A percentile compares a stretch with the other conserved stretches of the same genome.
These are phyloP conservation scores for Philhelius pedissequus DNA, from an alignment of 2,888 invertebrate species.

Conservation along the genomic window DNA sequence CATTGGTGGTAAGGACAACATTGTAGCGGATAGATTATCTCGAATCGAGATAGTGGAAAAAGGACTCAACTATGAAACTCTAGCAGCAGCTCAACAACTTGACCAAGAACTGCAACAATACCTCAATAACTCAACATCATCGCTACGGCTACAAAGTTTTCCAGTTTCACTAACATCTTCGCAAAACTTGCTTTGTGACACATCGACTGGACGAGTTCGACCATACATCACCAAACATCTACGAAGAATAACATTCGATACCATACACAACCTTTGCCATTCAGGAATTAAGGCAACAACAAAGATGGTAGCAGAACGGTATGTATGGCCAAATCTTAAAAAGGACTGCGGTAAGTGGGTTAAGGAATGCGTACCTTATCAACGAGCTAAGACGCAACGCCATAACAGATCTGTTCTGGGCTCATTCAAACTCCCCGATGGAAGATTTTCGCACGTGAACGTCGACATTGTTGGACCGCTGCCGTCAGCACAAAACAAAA, in stretches of 20 bases:
- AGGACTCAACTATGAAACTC: not conserved
- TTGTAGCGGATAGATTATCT: slow-evolving; percentile 57
- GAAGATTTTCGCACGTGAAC: no score
- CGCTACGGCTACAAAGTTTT: not conserved
- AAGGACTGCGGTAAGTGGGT: no score
- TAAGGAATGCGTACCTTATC: no score
- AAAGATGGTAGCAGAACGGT: no score
- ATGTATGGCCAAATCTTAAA: no score
- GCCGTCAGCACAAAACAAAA: not conserved
- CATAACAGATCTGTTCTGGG: no score
- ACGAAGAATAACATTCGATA: not conserved
- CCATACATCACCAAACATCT: not conserved
- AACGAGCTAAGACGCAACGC: no score
- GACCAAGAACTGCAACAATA: slow-evolving; percentile 7
- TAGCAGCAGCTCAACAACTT: not conserved
- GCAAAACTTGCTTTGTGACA: not conserved
- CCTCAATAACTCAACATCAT: not conserved
- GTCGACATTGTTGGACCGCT: no score
- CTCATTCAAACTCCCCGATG: no score
- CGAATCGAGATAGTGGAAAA: slow-evolving; percentile 41
- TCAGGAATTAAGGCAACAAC: no score
- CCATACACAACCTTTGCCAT: no score
- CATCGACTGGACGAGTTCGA: not conserved
- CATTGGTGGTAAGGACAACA: slow-evolving; percentile 30
- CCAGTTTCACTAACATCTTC: not conserved